Evolutionary conservation across 2,888 invertebrate genomes (phyloP).

Genomic region (Andrena haemorrhoa): DNA sequence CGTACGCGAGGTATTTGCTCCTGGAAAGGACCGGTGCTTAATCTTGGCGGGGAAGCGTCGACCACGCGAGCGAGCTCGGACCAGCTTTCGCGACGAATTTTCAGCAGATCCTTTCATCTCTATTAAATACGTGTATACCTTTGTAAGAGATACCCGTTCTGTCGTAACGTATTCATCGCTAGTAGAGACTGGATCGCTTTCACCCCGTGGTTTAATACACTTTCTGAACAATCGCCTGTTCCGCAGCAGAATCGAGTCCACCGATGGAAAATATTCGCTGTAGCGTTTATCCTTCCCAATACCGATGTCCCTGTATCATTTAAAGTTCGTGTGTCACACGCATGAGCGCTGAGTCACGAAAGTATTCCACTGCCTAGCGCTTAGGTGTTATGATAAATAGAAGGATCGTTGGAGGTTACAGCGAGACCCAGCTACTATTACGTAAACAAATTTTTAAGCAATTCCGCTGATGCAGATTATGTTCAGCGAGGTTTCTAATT

Average conservation of each 20-base stretch:
- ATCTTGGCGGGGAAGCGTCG: constrained; percentile 1
- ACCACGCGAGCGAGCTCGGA: background rate
- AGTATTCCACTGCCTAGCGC: background rate
- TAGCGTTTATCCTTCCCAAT: constrained; percentile 1
- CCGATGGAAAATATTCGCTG: background rate
- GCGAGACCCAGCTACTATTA: background rate
- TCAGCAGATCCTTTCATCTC: constrained; percentile 11
- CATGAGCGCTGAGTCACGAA: constrained; percentile 3
- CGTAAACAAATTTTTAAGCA: no score
- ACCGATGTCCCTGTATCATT: constrained; percentile 18
- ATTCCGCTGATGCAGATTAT: background rate
- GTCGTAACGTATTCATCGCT: background rate
- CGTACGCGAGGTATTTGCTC: constrained; percentile 19
- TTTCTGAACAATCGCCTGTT: background rate
- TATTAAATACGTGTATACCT: background rate
- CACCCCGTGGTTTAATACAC: background rate
- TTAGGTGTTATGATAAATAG: background rate
- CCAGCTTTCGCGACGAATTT: constrained; percentile 15
- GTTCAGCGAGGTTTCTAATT: background rate
- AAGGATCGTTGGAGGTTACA: background rate
- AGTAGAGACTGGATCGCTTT: no score
- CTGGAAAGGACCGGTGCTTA: background rate
- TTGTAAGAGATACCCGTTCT: background rate
- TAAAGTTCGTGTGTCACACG: constrained; percentile 9
- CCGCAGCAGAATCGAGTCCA: background rate